These are phyloP conservation scores for Callopanchax toddi DNA, from an alignment of 2,113 vertebrate species.

Conservation along the genomic window DNA sequence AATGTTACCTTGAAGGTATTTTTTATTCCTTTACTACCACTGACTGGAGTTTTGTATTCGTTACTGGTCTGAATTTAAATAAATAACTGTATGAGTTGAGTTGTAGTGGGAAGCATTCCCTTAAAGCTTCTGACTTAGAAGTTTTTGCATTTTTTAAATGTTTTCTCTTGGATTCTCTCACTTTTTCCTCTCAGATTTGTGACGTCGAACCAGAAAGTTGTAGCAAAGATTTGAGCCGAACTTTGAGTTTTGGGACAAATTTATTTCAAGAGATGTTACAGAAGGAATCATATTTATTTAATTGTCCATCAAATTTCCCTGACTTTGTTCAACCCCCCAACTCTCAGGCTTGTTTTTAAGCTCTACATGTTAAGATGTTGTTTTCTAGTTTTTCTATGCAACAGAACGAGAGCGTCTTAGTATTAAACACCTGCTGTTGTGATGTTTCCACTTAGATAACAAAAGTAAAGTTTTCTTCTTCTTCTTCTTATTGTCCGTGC, in stretches of 20 bases:
- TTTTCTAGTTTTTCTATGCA: conserved; percentile 83
- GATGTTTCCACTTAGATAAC: conserved; percentile 35
- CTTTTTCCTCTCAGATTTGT: conserved; percentile 42
- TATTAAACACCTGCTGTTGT: conserved; percentile 47
- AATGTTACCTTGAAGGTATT: conserved; percentile 54
- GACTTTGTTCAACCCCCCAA: conserved; percentile 49
- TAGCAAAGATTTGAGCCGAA: conserved; percentile 44
- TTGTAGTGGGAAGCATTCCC: conserved; percentile 15
- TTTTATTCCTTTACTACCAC: conserved; percentile 54
- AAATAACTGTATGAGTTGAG: conserved; percentile 4
- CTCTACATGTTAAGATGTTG: conserved; percentile 65
- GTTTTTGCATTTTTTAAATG: conserved; percentile 6
- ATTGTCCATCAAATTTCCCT: conserved; percentile 40
- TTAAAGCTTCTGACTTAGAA: conserved; percentile 30
- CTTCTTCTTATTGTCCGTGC: conserved; percentile 40
- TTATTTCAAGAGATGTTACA: conserved; percentile 44
- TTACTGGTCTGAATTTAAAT: conserved; percentile 33
- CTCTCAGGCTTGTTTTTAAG: conserved; percentile 75
- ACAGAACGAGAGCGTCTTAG: conserved; percentile 63
- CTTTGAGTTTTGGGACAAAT: conserved; percentile 44
- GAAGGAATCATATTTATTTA: conserved; percentile 56
- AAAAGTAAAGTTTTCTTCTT: conserved; percentile 44
- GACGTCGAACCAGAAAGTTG: conserved; percentile 35
- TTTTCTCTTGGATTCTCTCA: conserved; percentile 10
- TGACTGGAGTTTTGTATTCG: conserved; percentile 54